Base-by-base conservation (phyloP, 2,888 invertebrate genomes). In the Gastrophysa polygoni region DNA sequence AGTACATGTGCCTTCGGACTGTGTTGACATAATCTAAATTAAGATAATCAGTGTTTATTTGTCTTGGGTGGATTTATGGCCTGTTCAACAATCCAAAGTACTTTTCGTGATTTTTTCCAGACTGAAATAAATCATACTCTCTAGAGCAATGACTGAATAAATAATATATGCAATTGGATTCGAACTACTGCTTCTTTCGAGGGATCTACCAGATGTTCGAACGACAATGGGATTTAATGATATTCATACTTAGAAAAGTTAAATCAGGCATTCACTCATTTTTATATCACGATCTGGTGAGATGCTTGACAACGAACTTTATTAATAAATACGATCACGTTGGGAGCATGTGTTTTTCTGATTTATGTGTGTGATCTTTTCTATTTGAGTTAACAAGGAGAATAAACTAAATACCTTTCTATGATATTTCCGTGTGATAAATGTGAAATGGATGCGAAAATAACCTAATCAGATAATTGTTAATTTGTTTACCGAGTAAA, bases 231-330 rank as follows among this genome's bases (percentile, higher is more conserved):
- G n/a, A n/a, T n/a, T n/a, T n/a, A n/a, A n/a, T n/a, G n/a, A n/a
- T n/a, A n/a, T n/a, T n/a, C n/a, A n/a, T n/a, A n/a, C n/a, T n/a
- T 24, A 24, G 24, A 5, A 24, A 5, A 24, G 24, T 3, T 24
- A 24, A 5, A 5, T 24, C 24, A 3, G 3, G 4, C 4, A 7
- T 24, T 24, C 3, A 7, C 32, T 18, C n/a, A 29, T 51, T 18
- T 51, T 29, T 32, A 28, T 28, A 43, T 54, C 54, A 54, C 54
- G 54, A 43, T 54, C 43, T 28, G 21, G 54, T 44, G 24, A 43
- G 24, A 54, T 54, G 38, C 38, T 38, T 38, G 43, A 54, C 54
- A 54, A n/a, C n/a, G n/a, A 24, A 54, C 43, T 43, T 54, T n/a
- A n/a, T 43, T 54, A 38, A 54, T 38, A 43, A 54, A 38, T 43